phyloP scores from a whole-genome alignment of 2,113 vertebrate species.

The Otolemur garnettii region DNA sequence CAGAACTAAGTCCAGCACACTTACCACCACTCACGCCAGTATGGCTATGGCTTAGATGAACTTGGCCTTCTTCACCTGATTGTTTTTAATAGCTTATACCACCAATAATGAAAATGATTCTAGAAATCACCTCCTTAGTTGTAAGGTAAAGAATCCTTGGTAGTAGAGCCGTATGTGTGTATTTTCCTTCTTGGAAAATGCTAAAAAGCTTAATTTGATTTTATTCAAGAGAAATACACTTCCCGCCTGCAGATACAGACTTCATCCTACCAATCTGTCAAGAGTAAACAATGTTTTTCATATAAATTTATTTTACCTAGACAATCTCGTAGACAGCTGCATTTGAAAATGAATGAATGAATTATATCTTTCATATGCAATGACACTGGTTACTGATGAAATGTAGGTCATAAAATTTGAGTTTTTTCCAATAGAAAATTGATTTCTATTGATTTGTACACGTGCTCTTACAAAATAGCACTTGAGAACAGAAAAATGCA shows the following conservation, averaged over 20 bases:
- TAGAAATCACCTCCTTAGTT: neutral
- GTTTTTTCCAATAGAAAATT: constrained; percentile 61
- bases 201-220: constrained; percentile 28
- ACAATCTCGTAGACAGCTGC: neutral
- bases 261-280: constrained; percentile 27
- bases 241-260: neutral
- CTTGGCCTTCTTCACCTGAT: neutral
- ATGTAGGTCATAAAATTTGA: constrained; percentile 52
- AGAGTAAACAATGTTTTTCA: constrained; percentile 58
- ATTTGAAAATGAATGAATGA: constrained; percentile 52
- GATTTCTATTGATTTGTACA: constrained; percentile 60
- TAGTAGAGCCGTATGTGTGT: neutral
- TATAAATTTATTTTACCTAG: constrained; percentile 49
- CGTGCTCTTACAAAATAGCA: constrained; percentile 29
- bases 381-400: constrained; percentile 49
- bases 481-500: constrained; percentile 54
- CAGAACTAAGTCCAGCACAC: neutral
- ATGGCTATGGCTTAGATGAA: neutral
- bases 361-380: constrained; percentile 68
- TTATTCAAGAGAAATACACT: constrained; percentile 55
- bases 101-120: constrained; percentile 31
- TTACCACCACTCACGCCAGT: neutral
- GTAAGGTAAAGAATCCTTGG: neutral
- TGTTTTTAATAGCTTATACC: constrained; percentile 8
- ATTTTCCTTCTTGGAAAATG: neutral